These are phyloP conservation scores for Pontoporia blainvillei DNA, from an alignment of 2,113 vertebrate species.

Conservation along the genomic window DNA sequence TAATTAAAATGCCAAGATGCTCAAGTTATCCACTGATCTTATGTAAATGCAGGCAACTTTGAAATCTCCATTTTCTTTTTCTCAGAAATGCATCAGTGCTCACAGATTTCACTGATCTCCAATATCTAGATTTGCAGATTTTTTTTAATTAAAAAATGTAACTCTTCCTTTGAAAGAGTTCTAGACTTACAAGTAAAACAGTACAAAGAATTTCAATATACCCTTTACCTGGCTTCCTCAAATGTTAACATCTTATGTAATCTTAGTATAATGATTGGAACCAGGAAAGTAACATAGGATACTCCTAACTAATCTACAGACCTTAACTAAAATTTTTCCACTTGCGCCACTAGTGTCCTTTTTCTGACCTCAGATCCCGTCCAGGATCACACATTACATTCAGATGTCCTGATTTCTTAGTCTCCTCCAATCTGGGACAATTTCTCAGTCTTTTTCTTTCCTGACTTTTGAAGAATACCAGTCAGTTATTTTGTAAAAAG, in stretches of 20 bases:
- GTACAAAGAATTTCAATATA: background rate
- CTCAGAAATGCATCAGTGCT: background rate
- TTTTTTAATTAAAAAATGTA: background rate
- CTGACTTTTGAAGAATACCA: background rate
- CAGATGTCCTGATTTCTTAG: background rate
- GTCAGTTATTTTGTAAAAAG: background rate
- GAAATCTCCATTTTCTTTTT: background rate
- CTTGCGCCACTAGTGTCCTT: background rate
- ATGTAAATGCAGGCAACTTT: background rate
- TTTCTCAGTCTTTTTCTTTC: background rate
- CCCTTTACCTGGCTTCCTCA: background rate
- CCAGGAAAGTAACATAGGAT: background rate
- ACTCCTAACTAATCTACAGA: background rate
- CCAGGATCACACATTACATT: background rate
- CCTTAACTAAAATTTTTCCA: background rate
- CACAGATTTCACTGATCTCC: background rate
- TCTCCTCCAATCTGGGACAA: background rate
- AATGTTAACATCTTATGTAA: background rate
- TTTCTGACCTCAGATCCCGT: background rate
- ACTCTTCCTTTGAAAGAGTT: background rate
- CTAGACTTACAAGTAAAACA: background rate
- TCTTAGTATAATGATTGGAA: background rate
- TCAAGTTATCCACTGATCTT: background rate
- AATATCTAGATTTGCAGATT: background rate
- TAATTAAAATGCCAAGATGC: slow-evolving; percentile 26